Conservation (phyloP, 2,113 vertebrate genomes). For the Siniperca knerii region DNA sequence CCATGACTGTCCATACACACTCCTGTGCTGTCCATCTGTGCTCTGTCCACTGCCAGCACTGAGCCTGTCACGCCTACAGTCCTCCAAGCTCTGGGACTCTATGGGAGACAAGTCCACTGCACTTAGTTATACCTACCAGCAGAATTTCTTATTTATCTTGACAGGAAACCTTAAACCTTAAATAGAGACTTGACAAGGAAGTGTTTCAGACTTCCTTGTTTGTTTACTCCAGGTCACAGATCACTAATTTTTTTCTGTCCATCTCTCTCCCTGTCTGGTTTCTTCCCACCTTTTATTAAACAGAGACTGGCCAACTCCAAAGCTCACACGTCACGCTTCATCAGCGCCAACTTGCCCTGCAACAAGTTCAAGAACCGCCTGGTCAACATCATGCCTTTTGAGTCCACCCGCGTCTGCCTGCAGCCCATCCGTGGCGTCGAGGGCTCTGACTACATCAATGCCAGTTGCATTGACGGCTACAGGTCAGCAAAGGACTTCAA, state of each 20-base stretch:
- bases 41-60: conserved; percentile 67
- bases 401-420: conserved; percentile 94
- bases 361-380: conserved; percentile 99
- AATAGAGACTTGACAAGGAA: conserved; percentile 22
- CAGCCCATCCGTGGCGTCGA: conserved; percentile 97
- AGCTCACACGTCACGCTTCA: conserved; percentile 97
- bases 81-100: conserved; percentile 44
- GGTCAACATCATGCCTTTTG: conserved; percentile 98
- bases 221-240: conserved; percentile 58
- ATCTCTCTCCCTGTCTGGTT: conserved; percentile 27
- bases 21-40: conserved; percentile 78
- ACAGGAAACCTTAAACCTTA: conserved; percentile 21
- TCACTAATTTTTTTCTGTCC: conserved; percentile 20
- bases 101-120: neutral
- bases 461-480: conserved; percentile 96
- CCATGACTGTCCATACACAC: conserved; percentile 54
- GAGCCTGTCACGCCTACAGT: conserved; percentile 48
- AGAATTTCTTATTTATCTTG: conserved; percentile 20
- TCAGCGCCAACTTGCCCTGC: conserved; percentile 97
- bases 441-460: conserved; percentile 97
- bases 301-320: conserved; percentile 96
- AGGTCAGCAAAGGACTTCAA: conserved; percentile 81
- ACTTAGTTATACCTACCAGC: conserved; percentile 4
- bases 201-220: conserved; percentile 34
- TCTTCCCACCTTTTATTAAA: conserved; percentile 36